These are phyloP conservation scores for Chelmon rostratus DNA, from an alignment of 2,797 vertebrate species.

Conservation along the genomic window DNA sequence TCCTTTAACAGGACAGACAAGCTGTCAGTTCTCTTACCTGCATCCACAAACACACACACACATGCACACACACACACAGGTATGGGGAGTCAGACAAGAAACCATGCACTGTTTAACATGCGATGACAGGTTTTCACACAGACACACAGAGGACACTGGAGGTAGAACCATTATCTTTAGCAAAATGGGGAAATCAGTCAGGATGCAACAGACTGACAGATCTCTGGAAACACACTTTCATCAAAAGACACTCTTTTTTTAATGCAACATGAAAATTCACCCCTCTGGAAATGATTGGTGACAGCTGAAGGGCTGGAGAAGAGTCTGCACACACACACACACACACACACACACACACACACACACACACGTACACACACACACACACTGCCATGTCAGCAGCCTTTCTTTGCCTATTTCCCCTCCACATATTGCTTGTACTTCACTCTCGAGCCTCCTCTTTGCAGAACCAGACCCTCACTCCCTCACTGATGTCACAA, in stretches of 20 bases:
- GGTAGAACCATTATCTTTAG: neutral
- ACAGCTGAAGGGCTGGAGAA: constrained; percentile 7
- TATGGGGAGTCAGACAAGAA: neutral
- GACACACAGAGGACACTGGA: neutral
- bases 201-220: neutral
- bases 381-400: constrained; percentile 36
- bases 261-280: neutral
- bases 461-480: constrained; percentile 4
- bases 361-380: neutral
- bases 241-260: neutral
- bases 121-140: constrained; percentile 1
- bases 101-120: neutral
- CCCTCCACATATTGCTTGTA: constrained; percentile 3
- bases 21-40: neutral
- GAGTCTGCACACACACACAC: constrained; percentile 10
- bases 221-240: neutral
- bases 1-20: neutral
- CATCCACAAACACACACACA: neutral
- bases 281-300: constrained; percentile 13
- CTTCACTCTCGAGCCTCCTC: neutral
- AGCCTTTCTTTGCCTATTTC: constrained; percentile 45
- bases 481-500: neutral
- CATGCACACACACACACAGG: constrained; percentile 6
- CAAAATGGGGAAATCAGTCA: neutral
- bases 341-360: constrained; percentile 11